Base-by-base conservation (phyloP, 1,140 invertebrate species). In the Ceratina calcarata region DNA sequence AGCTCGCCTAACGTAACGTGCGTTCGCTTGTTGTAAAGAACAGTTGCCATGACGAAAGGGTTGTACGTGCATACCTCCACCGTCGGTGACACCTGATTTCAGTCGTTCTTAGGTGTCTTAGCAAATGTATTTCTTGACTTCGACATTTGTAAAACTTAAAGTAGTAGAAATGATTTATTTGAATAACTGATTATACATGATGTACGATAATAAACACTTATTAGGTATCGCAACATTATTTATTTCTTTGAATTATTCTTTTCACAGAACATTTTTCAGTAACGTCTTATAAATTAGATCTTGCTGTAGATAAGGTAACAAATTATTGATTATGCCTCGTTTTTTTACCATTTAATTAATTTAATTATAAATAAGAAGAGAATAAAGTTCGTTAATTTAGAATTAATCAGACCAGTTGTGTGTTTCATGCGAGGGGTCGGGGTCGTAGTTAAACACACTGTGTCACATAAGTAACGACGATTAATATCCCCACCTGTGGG, bases 11-110 rank as follows among this genome's bases (percentile, higher is more conserved):
- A 62, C 76, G 62, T 58, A 22, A n/a, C 20, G 22, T 62, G 70
- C 51, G 20, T 61, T 32, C 66, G 73, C 37, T 82, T 88, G 84
- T 85, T 89, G 82, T 67, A 85, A 84, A 71, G 64, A 70, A 76
- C 80, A 74, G 88, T 91, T 85, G 80, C 85, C 85, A 91, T 88
- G 87, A 86, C 58, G 84, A 83, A 69, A 20, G n/a, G 20, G 13
- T 3, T 16, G 24, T 49, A 37, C 67, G 65, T 70, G 80, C 69
- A 49, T 51, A 37, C 27, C 58, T 45, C 66, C 78, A 62, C 49
- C 22, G n/a, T 67, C 24, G 60, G 55, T 51, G 66, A 79, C 83
- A 84, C 78, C 73, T 84, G 82, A 85, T 85, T 85, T 84, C 68
- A 68, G 76, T 68, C 53, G 57, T 27, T 18, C 20, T 22, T 53